phyloP scores from a whole-genome alignment of 2,888 invertebrate genomes.

The Scaptomyza polygonia region DNA sequence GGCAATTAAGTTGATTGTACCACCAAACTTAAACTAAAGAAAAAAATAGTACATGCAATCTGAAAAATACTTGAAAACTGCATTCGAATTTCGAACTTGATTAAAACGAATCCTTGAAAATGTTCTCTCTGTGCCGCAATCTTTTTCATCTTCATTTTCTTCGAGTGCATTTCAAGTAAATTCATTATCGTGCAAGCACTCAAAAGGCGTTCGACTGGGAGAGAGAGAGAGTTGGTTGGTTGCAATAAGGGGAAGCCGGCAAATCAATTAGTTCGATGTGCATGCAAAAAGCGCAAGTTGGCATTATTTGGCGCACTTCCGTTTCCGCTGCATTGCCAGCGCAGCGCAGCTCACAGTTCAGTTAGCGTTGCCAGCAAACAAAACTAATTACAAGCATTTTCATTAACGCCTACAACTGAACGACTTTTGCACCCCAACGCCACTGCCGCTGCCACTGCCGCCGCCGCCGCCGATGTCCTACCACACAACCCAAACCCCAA shows the following conservation, averaged over 20 bases:
- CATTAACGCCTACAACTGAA: conserved; percentile 74
- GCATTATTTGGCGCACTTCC: conserved; percentile 72
- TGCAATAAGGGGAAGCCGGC: conserved; percentile 13
- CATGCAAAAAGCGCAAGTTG: conserved; percentile 69
- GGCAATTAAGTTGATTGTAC: conserved; percentile 59
- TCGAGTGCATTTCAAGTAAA: conserved; percentile 35
- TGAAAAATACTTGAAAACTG: not conserved
- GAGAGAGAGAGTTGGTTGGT: fast-evolving
- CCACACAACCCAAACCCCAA: too few relatives aligned
- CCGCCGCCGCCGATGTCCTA: too few relatives aligned
- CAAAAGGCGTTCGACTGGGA: not conserved
- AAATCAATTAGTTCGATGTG: conserved; percentile 79
- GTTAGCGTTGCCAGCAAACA: conserved; percentile 69
- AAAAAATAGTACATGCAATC: too few relatives aligned
- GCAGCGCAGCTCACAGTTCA: not conserved
- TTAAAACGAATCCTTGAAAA: too few relatives aligned
- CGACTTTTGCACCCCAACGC: conserved; percentile 24
- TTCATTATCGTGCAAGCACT: conserved; percentile 47
- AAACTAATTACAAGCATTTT: conserved; percentile 79
- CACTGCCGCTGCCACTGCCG: too few relatives aligned
- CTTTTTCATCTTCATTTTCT: not conserved
- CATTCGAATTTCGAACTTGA: not conserved
- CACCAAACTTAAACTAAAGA: conserved; percentile 4
- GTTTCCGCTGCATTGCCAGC: conserved; percentile 51
- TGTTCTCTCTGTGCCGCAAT: not conserved